Evolutionary conservation across 2,797 vertebrate species (phyloP).

Genomic region (Hydrolagus colliei): DNA sequence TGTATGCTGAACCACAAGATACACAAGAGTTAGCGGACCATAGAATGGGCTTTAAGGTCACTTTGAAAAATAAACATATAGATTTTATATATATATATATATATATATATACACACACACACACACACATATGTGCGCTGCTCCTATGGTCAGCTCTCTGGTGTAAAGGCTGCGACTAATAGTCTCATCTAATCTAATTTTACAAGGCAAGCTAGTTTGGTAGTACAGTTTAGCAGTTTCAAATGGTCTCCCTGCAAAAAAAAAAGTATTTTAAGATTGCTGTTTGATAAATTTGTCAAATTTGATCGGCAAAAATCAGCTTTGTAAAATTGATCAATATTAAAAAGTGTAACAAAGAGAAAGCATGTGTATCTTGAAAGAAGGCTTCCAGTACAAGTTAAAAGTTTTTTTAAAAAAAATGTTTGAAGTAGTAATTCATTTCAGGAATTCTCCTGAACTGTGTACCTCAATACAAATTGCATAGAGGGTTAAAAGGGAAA

Average conservation of each 20-base stretch:
- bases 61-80: neutral
- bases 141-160: neutral
- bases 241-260: too few relatives aligned
- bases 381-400: neutral
- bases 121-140: neutral
- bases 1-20: neutral
- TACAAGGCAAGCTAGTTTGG: neutral
- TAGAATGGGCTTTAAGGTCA: slow-evolving; percentile 7
- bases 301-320: neutral
- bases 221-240: too few relatives aligned
- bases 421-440: neutral
- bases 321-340: neutral
- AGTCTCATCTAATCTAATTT: neutral
- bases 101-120: too few relatives aligned
- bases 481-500: neutral
- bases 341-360: neutral
- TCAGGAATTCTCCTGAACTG: too few relatives aligned
- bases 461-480: too few relatives aligned
- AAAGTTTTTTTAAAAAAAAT: neutral
- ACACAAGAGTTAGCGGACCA: neutral
- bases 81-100: too few relatives aligned
- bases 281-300: neutral
- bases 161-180: neutral
- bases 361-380: neutral
- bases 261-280: neutral